phyloP scores from a whole-genome alignment of 2,797 vertebrate species.

The Chloroceryle amazona region DNA sequence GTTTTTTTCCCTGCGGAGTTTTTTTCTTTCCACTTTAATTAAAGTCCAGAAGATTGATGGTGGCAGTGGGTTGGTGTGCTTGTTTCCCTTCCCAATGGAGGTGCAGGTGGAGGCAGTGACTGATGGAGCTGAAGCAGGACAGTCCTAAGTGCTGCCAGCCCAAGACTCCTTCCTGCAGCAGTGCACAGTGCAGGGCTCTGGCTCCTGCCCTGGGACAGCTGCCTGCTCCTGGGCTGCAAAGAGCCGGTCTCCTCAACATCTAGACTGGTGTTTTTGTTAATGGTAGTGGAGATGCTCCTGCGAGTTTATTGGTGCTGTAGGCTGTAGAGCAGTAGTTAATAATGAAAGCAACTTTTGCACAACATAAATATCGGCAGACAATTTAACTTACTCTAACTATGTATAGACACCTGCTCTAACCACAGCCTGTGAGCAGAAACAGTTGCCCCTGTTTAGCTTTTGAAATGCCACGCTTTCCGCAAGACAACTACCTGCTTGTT shows the following conservation, averaged over 20 bases:
- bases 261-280: not conserved
- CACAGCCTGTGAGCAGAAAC: rapidly evolving
- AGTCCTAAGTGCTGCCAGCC: not conserved
- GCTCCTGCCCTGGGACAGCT: rapidly evolving
- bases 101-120: not conserved
- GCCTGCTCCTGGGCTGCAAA: rapidly evolving
- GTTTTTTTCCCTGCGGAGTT: not conserved
- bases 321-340: not conserved
- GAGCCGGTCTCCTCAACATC: not conserved
- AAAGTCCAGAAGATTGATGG: not conserved
- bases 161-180: not conserved
- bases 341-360: not conserved
- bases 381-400: not conserved
- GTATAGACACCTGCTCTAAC: not conserved
- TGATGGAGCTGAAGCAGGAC: not conserved
- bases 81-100: not conserved
- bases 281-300: not conserved
- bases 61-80: not conserved
- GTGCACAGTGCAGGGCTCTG: not conserved
- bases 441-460: not conserved
- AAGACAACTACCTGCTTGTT: not conserved
- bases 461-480: rapidly evolving
- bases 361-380: not conserved
- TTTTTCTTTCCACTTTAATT: not conserved
- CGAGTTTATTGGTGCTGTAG: rapidly evolving